These are phyloP conservation scores for Zaprionus capensis DNA, from an alignment of 1,140 invertebrate genomes.

Conservation along the genomic window DNA sequence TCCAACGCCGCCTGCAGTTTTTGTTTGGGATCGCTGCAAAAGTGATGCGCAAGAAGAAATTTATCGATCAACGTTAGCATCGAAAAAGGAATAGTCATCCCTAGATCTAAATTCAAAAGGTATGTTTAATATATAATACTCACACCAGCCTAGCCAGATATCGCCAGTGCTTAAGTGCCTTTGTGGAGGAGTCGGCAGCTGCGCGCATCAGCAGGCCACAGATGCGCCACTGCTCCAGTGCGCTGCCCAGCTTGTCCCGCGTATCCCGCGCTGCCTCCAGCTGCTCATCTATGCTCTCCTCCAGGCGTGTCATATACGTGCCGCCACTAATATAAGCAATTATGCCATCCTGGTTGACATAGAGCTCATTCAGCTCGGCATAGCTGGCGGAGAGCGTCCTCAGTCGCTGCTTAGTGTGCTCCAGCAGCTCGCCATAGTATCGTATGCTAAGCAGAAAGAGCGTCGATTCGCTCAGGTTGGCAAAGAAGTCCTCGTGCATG, in stretches of 20 bases:
- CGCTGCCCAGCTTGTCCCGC: constrained; percentile 76
- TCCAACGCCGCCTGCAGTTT: constrained; percentile 71
- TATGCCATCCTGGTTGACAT: constrained; percentile 80
- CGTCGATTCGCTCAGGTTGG: constrained; percentile 76
- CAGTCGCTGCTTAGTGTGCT: constrained; percentile 68
- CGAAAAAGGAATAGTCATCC: neutral
- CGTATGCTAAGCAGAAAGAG: constrained; percentile 70
- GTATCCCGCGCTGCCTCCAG: constrained; percentile 79
- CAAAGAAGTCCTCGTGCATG: constrained; percentile 84
- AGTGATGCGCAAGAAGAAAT: neutral
- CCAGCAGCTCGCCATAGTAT: constrained; percentile 74
- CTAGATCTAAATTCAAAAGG: neutral
- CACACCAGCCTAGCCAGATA: constrained; percentile 61
- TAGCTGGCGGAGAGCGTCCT: constrained; percentile 70
- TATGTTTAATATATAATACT: constrained; percentile 9
- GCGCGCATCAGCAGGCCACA: constrained; percentile 72
- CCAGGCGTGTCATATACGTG: constrained; percentile 76
- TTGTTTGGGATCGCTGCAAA: constrained; percentile 67
- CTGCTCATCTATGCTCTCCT: constrained; percentile 76
- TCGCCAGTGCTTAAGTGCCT: constrained; percentile 71
- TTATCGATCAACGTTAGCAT: neutral
- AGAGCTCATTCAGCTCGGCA: constrained; percentile 70
- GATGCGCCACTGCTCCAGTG: constrained; percentile 82
- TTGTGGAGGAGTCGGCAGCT: constrained; percentile 70
- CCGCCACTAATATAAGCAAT: constrained; percentile 81